Evolutionary conservation across 2,888 invertebrate genomes (phyloP), one percentile per base, ranked within the genome.

Genomic region (Microctonus aethiopoides): DNA sequence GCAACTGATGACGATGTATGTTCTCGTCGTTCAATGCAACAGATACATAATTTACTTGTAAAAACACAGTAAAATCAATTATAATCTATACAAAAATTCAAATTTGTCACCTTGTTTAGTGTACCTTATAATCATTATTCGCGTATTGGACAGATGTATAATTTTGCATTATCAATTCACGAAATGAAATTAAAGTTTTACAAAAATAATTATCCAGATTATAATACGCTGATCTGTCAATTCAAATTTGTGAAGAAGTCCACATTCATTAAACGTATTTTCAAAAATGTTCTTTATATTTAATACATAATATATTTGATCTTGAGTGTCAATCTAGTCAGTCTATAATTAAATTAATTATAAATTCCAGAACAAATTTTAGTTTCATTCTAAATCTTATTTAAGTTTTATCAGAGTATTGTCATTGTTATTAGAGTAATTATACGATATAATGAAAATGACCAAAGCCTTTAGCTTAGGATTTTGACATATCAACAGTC

Each of bases 11-110:
- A 84, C 70, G 82, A 83, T 72, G 77, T 85, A 51, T 84, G 84
- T 75, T 84, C 84, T 10, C 77, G 84, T 5, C 84, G 84, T 74
- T 81, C 84, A 6, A 84, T 84, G 75, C 84, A 84, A 69, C 83
- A 83, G 77, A 84, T 84, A 71, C 84, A 84, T 74, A 76, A 79
- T 60, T 80, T 84, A 54, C 80, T 84, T 66, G 77, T 79, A 52
- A 80, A 84, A 62, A 75, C 79, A 29, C 29, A 7, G 7, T 29
- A 29, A 29, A 29, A 7, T 7, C 29, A 29, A 29, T 29, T 29
- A 29, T 29, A 29, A 29, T 29, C 7, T 3, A 29, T 29, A 29
- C 3, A 29, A 29, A 29, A 7, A 5, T 29, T 29, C 7, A 29
- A n/a, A n/a, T n/a, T n/a, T 29, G 29, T 7, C 29, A 29, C 7